Evolutionary conservation across 2,113 vertebrate genomes (phyloP), one percentile per base, ranked within the genome.

Genomic region (Larimichthys polyactis): DNA sequence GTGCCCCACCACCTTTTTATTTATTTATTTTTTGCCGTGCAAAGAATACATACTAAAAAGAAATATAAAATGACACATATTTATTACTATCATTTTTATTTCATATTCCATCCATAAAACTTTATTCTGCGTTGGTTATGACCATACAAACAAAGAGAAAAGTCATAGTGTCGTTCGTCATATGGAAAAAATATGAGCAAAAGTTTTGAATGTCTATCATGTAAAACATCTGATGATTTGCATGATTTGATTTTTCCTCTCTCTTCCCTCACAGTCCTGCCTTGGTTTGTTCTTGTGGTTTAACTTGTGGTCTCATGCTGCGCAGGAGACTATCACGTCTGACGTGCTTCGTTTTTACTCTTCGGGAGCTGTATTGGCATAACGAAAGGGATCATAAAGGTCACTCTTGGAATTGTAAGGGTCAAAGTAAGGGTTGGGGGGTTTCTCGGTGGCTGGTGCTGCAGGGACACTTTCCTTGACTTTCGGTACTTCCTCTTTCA

Each of bases 371-470:
- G 83, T 85, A 4, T 90, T 48, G 14, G 73, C 63, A 70, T 94
- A 92, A 22, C 4, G 75, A 24, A 87, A 88, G 9, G 92, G 92
- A 77, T 95, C 91, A 74, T 83, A 94, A 17, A 94, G 87, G 57
- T 95, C 92, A 71, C 84, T 87, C 55, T 76, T 89, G 77, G 90
- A 94, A 83, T 95, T 91, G 63, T 93, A 91, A 9, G 91, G 92
- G 32, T 94, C 89, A 68, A 87, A 92, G 49, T 55, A 78, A 36
- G 86, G 75, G 48, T 62, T 1, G 6, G 27, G 44, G 11, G 19
- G 1, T 54, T 75, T 86, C 67, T 68, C 16, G 6, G 19, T 36
- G 11, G 27, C 77, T 83, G 68, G 20, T 54, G 70, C 68, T 74
- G 43, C 59, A 20, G 88, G 71, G 10, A 11, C 75, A 55, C n/a